These are phyloP conservation scores for Balearica regulorum DNA, from an alignment of 2,797 vertebrate species.

Conservation along the genomic window DNA sequence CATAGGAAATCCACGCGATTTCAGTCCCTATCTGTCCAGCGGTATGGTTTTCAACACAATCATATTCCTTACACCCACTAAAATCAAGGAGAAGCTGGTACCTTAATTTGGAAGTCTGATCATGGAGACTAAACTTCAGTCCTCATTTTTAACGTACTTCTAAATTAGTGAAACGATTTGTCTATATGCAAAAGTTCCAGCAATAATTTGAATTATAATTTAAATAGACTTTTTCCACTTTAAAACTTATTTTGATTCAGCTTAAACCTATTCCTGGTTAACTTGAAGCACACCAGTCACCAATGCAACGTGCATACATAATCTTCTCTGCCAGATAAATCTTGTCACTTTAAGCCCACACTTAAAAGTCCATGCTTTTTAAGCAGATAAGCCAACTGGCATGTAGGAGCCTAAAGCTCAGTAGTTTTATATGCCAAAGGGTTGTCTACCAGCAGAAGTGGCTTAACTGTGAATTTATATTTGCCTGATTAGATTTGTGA, in stretches of 20 bases:
- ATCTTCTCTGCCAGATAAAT: neutral
- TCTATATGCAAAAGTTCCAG: neutral
- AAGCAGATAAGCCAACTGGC: neutral
- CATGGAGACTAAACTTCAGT: neutral
- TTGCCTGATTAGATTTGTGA: neutral
- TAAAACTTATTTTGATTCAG: neutral
- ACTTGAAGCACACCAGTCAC: neutral
- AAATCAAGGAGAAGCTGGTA: neutral
- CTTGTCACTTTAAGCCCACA: neutral
- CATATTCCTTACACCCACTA: neutral
- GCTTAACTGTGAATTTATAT: neutral
- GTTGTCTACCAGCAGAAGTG: neutral
- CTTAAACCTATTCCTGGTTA: neutral
- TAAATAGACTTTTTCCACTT: neutral
- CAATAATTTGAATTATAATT: neutral
- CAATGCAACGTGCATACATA: neutral
- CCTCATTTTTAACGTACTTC: neutral
- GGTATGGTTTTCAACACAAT: neutral
- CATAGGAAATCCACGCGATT: neutral
- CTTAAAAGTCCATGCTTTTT: neutral
- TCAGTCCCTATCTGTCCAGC: neutral
- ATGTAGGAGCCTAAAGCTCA: neutral
- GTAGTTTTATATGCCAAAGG: neutral
- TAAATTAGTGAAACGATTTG: neutral
- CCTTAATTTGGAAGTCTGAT: neutral